Evolutionary conservation across 2,797 vertebrate genomes (phyloP).

Genomic region (Amblyraja radiata): DNA sequence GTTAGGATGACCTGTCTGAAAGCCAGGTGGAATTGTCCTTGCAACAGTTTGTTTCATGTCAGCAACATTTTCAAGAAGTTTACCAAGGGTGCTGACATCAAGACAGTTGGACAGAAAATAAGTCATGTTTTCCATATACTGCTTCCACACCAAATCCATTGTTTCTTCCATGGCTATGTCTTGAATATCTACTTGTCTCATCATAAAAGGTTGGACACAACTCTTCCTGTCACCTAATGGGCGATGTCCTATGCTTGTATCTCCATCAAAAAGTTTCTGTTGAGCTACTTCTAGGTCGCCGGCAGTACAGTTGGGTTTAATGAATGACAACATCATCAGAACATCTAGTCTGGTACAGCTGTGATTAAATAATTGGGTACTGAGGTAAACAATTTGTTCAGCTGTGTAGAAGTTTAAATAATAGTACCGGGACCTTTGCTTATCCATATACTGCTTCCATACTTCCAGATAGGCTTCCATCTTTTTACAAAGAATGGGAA

Average conservation of each 20-base stretch:
- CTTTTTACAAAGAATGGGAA: conserved; percentile 72
- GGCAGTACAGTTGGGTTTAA: conserved; percentile 62
- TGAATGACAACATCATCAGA: conserved; percentile 83
- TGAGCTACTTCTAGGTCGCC: conserved; percentile 51
- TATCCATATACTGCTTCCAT: conserved; percentile 73
- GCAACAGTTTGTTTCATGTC: conserved; percentile 39
- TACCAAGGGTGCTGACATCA: conserved; percentile 70
- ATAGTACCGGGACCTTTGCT: conserved; percentile 69
- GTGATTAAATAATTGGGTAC: conserved; percentile 61
- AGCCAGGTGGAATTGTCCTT: conserved; percentile 64
- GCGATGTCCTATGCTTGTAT: background rate
- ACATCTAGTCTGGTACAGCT: conserved; percentile 49
- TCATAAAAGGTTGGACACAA: background rate
- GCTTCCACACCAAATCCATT: conserved; percentile 69
- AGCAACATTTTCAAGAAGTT: conserved; percentile 58
- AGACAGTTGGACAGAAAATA: conserved; percentile 65
- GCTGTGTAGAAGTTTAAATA: conserved; percentile 88
- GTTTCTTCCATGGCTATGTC: conserved; percentile 47
- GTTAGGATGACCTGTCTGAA: conserved; percentile 70
- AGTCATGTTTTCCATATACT: conserved; percentile 66
- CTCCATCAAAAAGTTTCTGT: background rate
- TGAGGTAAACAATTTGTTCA: conserved; percentile 84
- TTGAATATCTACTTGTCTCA: conserved; percentile 2
- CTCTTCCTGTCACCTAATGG: background rate
- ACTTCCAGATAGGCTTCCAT: conserved; percentile 73